Evolutionary conservation across 2,113 vertebrate genomes (phyloP).

Genomic region (Chaetorhynchus papuensis): DNA sequence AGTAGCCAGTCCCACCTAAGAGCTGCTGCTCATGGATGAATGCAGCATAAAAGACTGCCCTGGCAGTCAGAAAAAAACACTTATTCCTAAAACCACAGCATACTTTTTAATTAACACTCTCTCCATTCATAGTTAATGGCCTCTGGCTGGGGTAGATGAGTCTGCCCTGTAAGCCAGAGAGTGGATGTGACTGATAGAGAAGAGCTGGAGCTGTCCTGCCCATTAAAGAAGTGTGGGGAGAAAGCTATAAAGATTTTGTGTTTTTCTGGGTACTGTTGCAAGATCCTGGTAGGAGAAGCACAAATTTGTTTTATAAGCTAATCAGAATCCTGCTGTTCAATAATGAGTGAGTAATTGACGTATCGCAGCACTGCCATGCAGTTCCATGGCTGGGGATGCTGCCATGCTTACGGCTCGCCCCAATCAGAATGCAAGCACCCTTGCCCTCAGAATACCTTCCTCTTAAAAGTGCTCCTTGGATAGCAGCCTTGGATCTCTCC

Average conservation of each 20-base stretch:
- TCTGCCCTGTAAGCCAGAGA: neutral
- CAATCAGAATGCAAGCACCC: neutral
- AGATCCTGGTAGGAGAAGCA: slow-evolving; percentile 41
- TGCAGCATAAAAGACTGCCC: neutral
- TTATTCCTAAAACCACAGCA: slow-evolving; percentile 29
- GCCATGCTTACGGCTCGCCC: neutral
- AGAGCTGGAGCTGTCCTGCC: neutral
- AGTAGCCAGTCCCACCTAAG: neutral
- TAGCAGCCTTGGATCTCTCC: neutral
- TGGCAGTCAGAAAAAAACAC: neutral
- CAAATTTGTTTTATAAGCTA: slow-evolving; percentile 61
- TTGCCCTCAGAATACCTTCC: slow-evolving; percentile 18
- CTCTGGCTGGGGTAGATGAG: slow-evolving; percentile 13
- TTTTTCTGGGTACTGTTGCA: slow-evolving; percentile 33
- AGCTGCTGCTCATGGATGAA: neutral
- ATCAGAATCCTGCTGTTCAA: slow-evolving; percentile 60
- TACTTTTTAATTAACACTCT: slow-evolving; percentile 49
- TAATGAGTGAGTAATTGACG: slow-evolving; percentile 67
- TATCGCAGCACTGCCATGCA: neutral
- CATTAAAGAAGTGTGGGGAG: neutral
- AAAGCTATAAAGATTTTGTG: neutral
- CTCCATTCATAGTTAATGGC: slow-evolving; percentile 4
- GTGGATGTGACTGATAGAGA: neutral
- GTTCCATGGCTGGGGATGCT: neutral
- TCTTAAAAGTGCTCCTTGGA: neutral